Base-by-base conservation (phyloP, 2,888 invertebrate species). In the Sturmia bella region DNA sequence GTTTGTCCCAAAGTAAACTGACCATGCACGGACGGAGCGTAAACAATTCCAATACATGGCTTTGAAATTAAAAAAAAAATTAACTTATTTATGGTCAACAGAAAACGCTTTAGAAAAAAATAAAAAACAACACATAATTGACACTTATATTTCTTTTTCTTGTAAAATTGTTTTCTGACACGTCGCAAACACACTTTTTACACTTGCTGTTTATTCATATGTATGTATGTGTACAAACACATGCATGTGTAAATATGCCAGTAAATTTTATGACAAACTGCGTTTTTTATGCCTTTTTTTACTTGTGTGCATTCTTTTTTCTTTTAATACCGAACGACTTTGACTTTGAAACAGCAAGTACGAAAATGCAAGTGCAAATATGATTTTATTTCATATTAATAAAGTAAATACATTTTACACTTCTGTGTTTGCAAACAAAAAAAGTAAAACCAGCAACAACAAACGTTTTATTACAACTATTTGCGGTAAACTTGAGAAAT, bases 261-360 rank as follows among this genome's bases (percentile, higher is more conserved):
- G 9, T 63, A n/a, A 56, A 64, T 37, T 13, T 21, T 7, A 52
- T 24, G 24, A 37, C 6, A 43, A 17, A 13, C 39, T 39, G n/a
- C 4, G 41, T 50, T 52, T 54, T 17, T 19, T 37, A 48, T 6
- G 19, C 3, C 32, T 37, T 56, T 48, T 37, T 68, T 32, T 50
- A 15, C 39, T 52, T 54, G 24, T 37, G 17, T 48, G 24, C 17
- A 12, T 21, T 68, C 15, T 37, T 27, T 52, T 52, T 39, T 52
- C 15, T 45, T 68, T 64, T n/a, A 64, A 57, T 19, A 59, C 37
- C 41, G 74, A 69, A 43, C 41, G 74, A 80, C 80, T 74, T 74
- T 80, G 80, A 80, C 80, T 80, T 80, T 80, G 72, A 80, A n/a
- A 61, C 66, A 72, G 45, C 45, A 70, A 69, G 69, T 69, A 68